Conservation (phyloP, 2,888 invertebrate species). For the Ditula angustiorana region DNA sequence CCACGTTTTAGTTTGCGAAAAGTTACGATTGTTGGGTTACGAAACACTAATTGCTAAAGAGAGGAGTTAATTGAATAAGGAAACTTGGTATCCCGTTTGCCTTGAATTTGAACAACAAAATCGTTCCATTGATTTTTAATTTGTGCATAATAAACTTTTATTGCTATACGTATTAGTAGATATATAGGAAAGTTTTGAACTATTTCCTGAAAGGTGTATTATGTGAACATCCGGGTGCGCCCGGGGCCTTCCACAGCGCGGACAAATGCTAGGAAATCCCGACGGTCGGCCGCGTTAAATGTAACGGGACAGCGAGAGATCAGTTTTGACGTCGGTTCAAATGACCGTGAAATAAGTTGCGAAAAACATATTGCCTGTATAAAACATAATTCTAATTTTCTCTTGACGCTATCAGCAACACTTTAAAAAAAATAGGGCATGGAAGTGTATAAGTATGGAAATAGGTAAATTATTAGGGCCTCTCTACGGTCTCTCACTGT, state of each 20-base stretch:
- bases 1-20: slow-evolving; percentile 14
- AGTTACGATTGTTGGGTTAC: slow-evolving; percentile 10
- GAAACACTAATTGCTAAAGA: background rate
- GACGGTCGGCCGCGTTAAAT: slow-evolving; percentile 9
- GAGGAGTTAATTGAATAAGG: slow-evolving; percentile 2
- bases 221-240: slow-evolving; percentile 7
- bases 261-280: slow-evolving; percentile 13
- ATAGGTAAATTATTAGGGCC: too few species aligned
- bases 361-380: background rate
- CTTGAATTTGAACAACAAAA: slow-evolving; percentile 1
- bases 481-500: too few species aligned
- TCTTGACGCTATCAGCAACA: background rate
- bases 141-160: background rate
- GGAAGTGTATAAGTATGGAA: too few species aligned
- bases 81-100: slow-evolving; percentile 1
- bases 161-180: background rate
- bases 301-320: slow-evolving; percentile 7
- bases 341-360: slow-evolving; percentile 10
- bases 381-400: background rate
- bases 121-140: background rate
- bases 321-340: slow-evolving; percentile 9
- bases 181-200: background rate
- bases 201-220: background rate
- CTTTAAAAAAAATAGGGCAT: too few species aligned
- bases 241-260: slow-evolving; percentile 2